Evolutionary conservation across 2,113 vertebrate species (phyloP), one percentile per base, ranked within the genome.

Genomic region (Garra rufa): DNA sequence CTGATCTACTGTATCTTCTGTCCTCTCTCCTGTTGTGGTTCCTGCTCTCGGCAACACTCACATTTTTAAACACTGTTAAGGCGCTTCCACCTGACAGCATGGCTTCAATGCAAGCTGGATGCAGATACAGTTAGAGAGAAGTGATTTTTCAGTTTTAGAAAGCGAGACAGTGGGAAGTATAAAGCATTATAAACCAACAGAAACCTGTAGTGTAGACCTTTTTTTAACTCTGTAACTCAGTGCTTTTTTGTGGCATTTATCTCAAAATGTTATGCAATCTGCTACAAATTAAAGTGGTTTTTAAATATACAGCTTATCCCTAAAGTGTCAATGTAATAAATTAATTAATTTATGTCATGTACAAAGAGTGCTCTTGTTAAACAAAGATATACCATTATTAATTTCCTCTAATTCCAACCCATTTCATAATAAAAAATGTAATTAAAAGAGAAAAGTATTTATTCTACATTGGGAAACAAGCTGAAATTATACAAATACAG

Each of bases 1-100:
- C 52, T 81, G 59, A 55, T 82, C 55, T 77, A 34, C 30, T 48
- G 55, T 61, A 52, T 82, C 50, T 5, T 26, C 69, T 15, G n/a
- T 59, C 41, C 48, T 67, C 46, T 46, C 17, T 43, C 26, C 59
- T 76, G 28, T 83, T 52, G 63, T 69, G 3, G 38, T 48, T 28
- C 30, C 7, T 75, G 11, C 44, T 48, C 41, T 79, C 17, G 43
- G 71, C 46, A 55, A 48, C 44, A 69, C 26, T 75, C n/a, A 43
- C 4, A 14, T 71, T 71, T 44, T 46, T 73, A 73, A 73, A 15
- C 69, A 44, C 11, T 26, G 38, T 24, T 44, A 44, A 73, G 6
- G n/a, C 41, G 1, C 11, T 73, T 73, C 46, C 41, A 44, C 69
- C 41, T 46, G 69, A 73, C n/a, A 73, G 69, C 11, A 24, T 13